phyloP scores from a whole-genome alignment of 1,140 invertebrate genomes.

The Onthophagus taurus region DNA sequence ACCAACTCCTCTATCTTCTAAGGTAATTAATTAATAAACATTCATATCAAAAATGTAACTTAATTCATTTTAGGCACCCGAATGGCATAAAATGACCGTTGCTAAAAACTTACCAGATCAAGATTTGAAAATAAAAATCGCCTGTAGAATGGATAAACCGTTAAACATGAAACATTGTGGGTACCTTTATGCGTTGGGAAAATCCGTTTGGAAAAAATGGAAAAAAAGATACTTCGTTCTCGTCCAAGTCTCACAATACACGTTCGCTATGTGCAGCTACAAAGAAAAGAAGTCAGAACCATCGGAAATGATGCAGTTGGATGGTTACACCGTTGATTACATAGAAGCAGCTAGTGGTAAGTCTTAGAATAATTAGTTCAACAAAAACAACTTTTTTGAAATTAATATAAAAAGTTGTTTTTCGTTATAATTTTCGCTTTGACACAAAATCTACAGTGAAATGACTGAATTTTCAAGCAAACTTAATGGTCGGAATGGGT shows the following conservation, averaged over 20 bases:
- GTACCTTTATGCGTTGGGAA: slow-evolving; percentile 88
- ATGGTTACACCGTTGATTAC: slow-evolving; percentile 98
- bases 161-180: slow-evolving; percentile 97
- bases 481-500: slow-evolving; percentile 83
- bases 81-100: slow-evolving; percentile 97
- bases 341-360: slow-evolving; percentile 85
- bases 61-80: slow-evolving; percentile 55
- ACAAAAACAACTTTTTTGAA: background rate
- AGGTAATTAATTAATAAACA: slow-evolving; percentile 43
- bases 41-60: background rate
- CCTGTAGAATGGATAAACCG: slow-evolving; percentile 97
- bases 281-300: slow-evolving; percentile 99
- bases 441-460: background rate
- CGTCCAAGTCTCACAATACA: slow-evolving; percentile 99
- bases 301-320: slow-evolving; percentile 98
- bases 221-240: slow-evolving; percentile 97
- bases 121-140: slow-evolving; percentile 94
- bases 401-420: background rate
- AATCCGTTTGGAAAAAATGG: slow-evolving; percentile 99
- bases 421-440: background rate
- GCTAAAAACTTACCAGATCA: slow-evolving; percentile 91
- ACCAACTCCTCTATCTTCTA: slow-evolving; percentile 84
- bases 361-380: slow-evolving; percentile 4
- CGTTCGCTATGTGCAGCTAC: slow-evolving; percentile 99
- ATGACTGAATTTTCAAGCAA: slow-evolving; percentile 56